These are phyloP conservation scores for Kryptolebias ocellatus DNA, from an alignment of 2,797 vertebrate genomes.

Conservation along the genomic window DNA sequence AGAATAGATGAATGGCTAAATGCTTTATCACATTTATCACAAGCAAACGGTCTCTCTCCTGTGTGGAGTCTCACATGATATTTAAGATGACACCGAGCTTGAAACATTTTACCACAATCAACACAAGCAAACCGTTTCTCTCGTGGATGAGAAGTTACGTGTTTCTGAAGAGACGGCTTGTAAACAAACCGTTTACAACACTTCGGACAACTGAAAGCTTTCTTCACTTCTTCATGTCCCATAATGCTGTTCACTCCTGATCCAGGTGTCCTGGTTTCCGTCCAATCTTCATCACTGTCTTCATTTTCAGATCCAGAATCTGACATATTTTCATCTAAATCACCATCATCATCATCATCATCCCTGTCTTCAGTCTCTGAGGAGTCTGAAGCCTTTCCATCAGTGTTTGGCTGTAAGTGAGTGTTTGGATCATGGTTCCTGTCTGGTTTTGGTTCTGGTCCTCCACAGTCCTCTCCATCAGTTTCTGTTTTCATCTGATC, in stretches of 20 bases:
- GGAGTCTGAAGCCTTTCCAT: slow-evolving; percentile 9
- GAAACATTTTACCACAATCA: slow-evolving; percentile 3
- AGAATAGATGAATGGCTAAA: neutral
- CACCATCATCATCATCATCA: slow-evolving; percentile 1
- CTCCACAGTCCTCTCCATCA: neutral
- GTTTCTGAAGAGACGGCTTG: slow-evolving; percentile 2
- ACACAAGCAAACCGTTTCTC: neutral
- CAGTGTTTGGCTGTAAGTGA: neutral
- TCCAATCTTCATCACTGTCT: slow-evolving; percentile 8
- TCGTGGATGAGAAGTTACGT: neutral
- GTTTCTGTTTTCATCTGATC: neutral
- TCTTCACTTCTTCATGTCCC: neutral
- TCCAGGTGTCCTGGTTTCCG: neutral
- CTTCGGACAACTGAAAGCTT: neutral
- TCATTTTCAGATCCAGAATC: slow-evolving; percentile 10
- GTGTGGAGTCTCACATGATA: neutral
- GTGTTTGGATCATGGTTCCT: neutral
- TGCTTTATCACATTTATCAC: neutral
- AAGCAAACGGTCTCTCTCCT: neutral
- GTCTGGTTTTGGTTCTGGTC: slow-evolving; percentile 3
- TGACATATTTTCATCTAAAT: slow-evolving; percentile 7
- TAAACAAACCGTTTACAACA: slow-evolving; percentile 10
- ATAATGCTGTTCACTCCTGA: neutral
- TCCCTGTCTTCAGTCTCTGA: slow-evolving; percentile 16
- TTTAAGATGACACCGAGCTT: neutral